Evolutionary conservation across 2,113 vertebrate species (phyloP).

Genomic region (Hemicordylus capensis): DNA sequence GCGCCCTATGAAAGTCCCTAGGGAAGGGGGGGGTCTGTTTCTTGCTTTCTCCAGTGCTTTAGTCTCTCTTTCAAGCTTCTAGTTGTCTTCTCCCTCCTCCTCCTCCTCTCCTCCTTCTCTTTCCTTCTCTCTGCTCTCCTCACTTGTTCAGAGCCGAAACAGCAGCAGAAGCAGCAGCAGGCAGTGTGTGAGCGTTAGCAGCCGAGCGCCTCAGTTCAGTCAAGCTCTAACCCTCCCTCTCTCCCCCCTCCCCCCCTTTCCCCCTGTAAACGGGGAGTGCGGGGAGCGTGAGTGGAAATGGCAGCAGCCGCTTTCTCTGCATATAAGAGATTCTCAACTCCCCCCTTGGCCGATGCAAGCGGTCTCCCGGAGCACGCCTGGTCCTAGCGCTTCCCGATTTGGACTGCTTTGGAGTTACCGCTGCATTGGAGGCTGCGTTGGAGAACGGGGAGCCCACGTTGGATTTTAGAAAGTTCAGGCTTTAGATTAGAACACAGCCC

Average conservation of each 20-base stretch:
- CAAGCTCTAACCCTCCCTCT: constrained; percentile 50
- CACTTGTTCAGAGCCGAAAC: constrained; percentile 27
- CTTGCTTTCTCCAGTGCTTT: not conserved
- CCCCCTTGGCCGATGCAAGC: constrained; percentile 10
- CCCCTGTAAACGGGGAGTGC: constrained; percentile 4
- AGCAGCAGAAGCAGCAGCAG: constrained; percentile 27
- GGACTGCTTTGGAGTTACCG: not conserved
- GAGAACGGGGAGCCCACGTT: no score
- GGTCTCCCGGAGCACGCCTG: not conserved
- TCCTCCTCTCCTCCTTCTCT: constrained; percentile 27
- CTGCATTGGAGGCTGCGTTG: not conserved
- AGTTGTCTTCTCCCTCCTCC: constrained; percentile 32
- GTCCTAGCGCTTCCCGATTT: constrained; percentile 28
- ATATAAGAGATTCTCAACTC: constrained; percentile 63
- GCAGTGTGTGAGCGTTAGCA: constrained; percentile 65
- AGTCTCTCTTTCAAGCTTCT: constrained; percentile 1
- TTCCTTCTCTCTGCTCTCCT: constrained; percentile 6
- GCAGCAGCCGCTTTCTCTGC: constrained; percentile 58
- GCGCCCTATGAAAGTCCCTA: constrained; percentile 35
- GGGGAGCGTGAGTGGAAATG: constrained; percentile 63
- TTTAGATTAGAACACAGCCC: not conserved
- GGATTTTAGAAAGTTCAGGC: not conserved
- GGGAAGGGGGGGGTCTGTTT: constrained; percentile 2
- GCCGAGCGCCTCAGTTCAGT: constrained; percentile 58
- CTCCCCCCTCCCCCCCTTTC: constrained; percentile 22